These are phyloP conservation scores for Eupithecia inturbata DNA, from an alignment of 2,888 invertebrate species.

Conservation along the genomic window DNA sequence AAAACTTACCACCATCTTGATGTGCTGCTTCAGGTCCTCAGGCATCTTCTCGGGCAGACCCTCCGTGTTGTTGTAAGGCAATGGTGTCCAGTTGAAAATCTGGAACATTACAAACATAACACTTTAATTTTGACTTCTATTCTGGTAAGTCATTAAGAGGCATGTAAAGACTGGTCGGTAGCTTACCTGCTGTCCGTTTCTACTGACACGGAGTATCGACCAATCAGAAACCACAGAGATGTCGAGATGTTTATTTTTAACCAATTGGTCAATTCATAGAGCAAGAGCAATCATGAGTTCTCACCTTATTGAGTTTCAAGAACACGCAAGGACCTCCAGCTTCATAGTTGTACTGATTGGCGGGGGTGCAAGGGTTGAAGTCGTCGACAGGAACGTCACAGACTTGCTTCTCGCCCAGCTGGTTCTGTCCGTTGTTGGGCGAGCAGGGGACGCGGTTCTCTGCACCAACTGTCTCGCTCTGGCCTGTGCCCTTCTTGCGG, in stretches of 20 bases:
- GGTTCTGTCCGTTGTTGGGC: slow-evolving; percentile 80
- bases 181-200: background rate
- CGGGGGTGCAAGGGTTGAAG: slow-evolving; percentile 90
- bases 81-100: slow-evolving; percentile 95
- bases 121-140: background rate
- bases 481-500: slow-evolving; percentile 79
- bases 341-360: slow-evolving; percentile 93
- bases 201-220: background rate
- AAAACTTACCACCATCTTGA: slow-evolving; percentile 78
- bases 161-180: background rate
- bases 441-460: slow-evolving; percentile 87
- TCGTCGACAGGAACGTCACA: slow-evolving; percentile 91
- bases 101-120: slow-evolving; percentile 63
- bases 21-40: slow-evolving; percentile 88
- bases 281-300: background rate
- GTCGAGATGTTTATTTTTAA: background rate
- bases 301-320: slow-evolving; percentile 97
- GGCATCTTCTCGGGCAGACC: slow-evolving; percentile 90
- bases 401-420: slow-evolving; percentile 87
- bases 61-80: slow-evolving; percentile 89
- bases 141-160: background rate
- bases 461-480: slow-evolving; percentile 73
- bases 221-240: background rate
- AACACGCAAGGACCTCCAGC: slow-evolving; percentile 96
- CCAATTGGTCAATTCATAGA: background rate